Conservation (phyloP, 2,113 vertebrate species). For the Mus spicilegus region DNA sequence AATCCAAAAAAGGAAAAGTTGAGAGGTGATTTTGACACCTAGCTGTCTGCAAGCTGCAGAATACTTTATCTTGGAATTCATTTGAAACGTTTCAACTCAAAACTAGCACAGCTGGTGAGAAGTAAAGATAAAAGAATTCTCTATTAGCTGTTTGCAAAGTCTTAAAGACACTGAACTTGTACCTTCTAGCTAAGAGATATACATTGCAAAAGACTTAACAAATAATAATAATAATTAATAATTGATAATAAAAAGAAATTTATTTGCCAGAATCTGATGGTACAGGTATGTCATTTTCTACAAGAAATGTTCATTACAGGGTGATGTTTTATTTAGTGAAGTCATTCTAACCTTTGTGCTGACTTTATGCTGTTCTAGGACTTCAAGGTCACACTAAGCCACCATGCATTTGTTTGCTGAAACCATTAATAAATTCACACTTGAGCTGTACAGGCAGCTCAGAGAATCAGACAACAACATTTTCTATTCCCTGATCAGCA, state of each 20-base stretch:
- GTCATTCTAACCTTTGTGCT: not conserved
- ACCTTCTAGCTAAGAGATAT: not conserved
- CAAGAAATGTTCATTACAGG: not conserved
- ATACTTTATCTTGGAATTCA: not conserved
- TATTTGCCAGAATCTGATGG: not conserved
- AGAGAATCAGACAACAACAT: constrained; percentile 61
- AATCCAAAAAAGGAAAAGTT: not conserved
- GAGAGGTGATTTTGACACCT: not conserved
- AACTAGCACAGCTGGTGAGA: not conserved
- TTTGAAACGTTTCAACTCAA: not conserved
- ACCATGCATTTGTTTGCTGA: constrained; percentile 61
- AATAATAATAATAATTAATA: not conserved
- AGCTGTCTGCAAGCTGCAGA: rapidly evolving
- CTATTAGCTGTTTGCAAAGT: not conserved
- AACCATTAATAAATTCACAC: constrained; percentile 62
- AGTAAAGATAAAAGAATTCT: not conserved
- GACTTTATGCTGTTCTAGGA: not conserved
- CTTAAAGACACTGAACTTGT: not conserved
- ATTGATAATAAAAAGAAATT: not conserved
- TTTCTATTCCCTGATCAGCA: constrained; percentile 69
- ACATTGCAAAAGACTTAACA: not conserved
- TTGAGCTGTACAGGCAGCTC: constrained; percentile 76
- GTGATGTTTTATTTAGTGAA: not conserved
- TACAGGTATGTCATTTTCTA: not conserved
- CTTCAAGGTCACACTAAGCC: not conserved